Percentiles rank a stretch among this genome's conserved stretches.
Conservation (phyloP, 1,140 invertebrate genomes). For the Neodiprion pinetum region DNA sequence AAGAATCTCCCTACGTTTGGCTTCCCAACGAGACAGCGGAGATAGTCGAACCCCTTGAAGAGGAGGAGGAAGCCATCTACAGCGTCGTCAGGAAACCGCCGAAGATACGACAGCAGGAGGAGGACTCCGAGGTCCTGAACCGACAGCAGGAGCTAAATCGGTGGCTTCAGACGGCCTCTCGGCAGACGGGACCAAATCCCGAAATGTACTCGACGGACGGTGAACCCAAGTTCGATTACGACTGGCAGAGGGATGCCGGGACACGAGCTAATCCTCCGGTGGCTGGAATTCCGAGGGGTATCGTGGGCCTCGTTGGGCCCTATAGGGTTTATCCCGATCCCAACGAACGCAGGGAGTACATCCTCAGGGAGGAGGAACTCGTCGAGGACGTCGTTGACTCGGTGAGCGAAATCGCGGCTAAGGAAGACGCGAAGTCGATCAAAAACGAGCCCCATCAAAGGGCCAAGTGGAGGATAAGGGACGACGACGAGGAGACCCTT, state of each 20-base stretch:
- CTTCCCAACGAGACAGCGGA: constrained; percentile 3
- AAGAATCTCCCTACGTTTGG: constrained; percentile 1
- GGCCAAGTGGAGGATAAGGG: constrained; percentile 41
- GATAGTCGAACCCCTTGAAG: constrained; percentile 12
- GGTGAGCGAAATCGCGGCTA: constrained; percentile 26
- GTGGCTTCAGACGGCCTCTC: constrained; percentile 38
- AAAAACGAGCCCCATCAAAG: constrained; percentile 31
- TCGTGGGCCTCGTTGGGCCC: constrained; percentile 47
- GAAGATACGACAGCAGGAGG: constrained; percentile 21
- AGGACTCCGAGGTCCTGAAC: constrained; percentile 23
- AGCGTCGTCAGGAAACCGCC: constrained; percentile 47
- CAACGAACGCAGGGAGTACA: constrained; percentile 41
- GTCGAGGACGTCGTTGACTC: constrained; percentile 42
- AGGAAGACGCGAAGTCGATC: constrained; percentile 14
- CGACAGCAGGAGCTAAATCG: constrained; percentile 37
- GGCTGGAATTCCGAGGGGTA: constrained; percentile 38
- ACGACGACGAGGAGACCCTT: constrained; percentile 39
- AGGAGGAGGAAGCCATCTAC: constrained; percentile 41
- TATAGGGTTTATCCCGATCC: constrained; percentile 43
- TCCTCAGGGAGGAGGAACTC: constrained; percentile 49
- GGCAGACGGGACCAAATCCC: not conserved
- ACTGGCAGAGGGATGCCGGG: constrained; percentile 12
- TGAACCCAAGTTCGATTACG: not conserved
- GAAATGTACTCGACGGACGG: not conserved
- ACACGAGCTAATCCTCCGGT: not conserved